Evolutionary conservation across 2,797 vertebrate genomes (phyloP).

Genomic region (Premnoplex brunnescens): DNA sequence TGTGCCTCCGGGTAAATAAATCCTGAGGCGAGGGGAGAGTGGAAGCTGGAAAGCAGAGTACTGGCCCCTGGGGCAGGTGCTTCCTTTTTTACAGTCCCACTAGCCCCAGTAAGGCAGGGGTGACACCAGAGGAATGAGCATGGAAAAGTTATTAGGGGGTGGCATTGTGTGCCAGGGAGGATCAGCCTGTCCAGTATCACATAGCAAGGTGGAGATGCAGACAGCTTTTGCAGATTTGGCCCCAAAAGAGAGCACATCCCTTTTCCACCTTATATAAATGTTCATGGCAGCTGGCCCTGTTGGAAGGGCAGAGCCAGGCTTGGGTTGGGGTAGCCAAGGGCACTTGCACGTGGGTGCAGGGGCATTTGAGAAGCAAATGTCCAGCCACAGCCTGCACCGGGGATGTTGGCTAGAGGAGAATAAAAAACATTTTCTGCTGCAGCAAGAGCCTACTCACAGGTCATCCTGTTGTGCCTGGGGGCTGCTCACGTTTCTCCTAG

Average conservation of each 20-base stretch:
- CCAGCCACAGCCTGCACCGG: accelerated
- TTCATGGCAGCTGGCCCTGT: accelerated
- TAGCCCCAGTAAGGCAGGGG: background rate
- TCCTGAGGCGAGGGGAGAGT: background rate
- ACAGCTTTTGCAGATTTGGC: background rate
- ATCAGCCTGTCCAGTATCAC: background rate
- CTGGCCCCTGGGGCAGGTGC: background rate
- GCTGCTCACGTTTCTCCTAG: background rate
- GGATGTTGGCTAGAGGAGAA: background rate
- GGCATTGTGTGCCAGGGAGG: accelerated
- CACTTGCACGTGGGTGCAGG: too few species aligned
- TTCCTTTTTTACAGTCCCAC: background rate
- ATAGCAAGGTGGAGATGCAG: background rate
- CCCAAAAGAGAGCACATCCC: background rate
- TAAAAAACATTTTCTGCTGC: background rate
- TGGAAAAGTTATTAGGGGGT: background rate
- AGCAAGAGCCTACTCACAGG: background rate
- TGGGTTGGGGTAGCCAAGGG: background rate
- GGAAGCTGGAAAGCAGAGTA: background rate
- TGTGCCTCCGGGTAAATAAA: slow-evolving; percentile 71
- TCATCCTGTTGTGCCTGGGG: background rate
- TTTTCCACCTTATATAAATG: background rate
- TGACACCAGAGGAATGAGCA: background rate
- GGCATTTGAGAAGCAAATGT: background rate
- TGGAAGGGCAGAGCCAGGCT: background rate